Evolutionary conservation across 2,888 invertebrate genomes (phyloP), one percentile per base, ranked within the genome.

Genomic region (Drosophila borealis): DNA sequence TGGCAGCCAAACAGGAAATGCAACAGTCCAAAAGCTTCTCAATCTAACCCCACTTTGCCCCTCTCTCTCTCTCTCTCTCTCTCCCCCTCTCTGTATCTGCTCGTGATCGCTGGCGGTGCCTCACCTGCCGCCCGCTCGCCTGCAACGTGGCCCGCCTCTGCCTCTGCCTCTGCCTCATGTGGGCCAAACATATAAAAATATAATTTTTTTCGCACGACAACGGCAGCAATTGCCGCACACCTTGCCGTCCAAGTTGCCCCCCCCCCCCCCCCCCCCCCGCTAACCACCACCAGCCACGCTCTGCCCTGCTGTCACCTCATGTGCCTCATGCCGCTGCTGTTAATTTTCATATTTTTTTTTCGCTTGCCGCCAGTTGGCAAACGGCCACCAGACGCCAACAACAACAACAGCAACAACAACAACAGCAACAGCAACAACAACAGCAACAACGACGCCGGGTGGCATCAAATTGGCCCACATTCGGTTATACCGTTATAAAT

Each of bases 1-100:
- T 70, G 86, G 80, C 76, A 67, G 70, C 53, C 56, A 62, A 84
- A 81, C 88, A 82, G 81, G 81, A 82, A 81, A 81, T 87, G 88
- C 84, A 72, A 74, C 54, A 48, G 59, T 14, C 57, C 46, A 53
- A 41, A 51, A 25, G 36, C n/a, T 25, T 13, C 19, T 29, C 29
- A 29, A 29, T 29, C 29, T 29, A 29, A 29, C 25, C 8, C 2
- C 6, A 6, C 29, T 41, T 2, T n/a, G n/a, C 14, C n/a, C 37
- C 5, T 14, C 39, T 8, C 21, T n/a, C 49, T 39, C 25, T 13
- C 44, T n/a, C 48, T 37, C 33, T 45, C 37, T 5, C 25, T 21
- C 36, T 41, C 21, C 34, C 33, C 46, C 46, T 60, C 41, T 62
- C 41, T 60, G 2, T 25, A 6, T 29, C 5, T 25, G 11, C 13